Evolutionary conservation across 2,888 invertebrate species (phyloP).

Genomic region (Gari tellinella): DNA sequence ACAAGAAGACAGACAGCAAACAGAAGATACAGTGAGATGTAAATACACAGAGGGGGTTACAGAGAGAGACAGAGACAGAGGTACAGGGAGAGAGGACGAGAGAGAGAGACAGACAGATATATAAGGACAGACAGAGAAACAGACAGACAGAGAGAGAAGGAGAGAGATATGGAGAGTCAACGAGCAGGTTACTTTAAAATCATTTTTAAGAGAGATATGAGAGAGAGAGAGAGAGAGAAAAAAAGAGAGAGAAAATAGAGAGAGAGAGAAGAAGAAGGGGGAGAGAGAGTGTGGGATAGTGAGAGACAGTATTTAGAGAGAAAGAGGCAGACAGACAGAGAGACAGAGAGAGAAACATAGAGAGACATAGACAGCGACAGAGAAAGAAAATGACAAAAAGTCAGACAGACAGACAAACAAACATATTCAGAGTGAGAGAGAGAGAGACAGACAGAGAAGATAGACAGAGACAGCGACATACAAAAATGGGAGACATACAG

Average conservation of each 20-base stretch:
- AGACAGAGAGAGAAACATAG: neutral
- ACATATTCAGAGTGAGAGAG: too few species aligned
- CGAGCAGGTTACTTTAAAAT: too few species aligned
- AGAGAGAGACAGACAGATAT: neutral
- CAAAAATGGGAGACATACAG: too few species aligned
- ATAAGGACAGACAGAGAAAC: neutral
- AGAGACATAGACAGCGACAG: neutral
- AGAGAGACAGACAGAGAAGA: too few species aligned
- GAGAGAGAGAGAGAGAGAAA: neutral
- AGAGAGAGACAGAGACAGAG: conserved; percentile 3
- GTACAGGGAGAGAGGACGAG: neutral
- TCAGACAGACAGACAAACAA: conserved; percentile 3
- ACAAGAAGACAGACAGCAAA: neutral
- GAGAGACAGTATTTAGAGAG: neutral
- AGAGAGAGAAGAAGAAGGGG: neutral
- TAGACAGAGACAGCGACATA: neutral
- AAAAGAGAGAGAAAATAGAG: neutral
- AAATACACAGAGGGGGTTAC: neutral
- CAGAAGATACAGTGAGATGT: neutral
- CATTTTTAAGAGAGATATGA: too few species aligned
- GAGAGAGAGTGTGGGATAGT: neutral
- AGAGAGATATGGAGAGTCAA: neutral
- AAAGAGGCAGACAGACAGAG: conserved; percentile 2
- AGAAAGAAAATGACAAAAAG: neutral
- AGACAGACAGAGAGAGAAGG: neutral